phyloP scores from a whole-genome alignment of 2,888 invertebrate species.

The Cataglyphis altisquamis region DNA sequence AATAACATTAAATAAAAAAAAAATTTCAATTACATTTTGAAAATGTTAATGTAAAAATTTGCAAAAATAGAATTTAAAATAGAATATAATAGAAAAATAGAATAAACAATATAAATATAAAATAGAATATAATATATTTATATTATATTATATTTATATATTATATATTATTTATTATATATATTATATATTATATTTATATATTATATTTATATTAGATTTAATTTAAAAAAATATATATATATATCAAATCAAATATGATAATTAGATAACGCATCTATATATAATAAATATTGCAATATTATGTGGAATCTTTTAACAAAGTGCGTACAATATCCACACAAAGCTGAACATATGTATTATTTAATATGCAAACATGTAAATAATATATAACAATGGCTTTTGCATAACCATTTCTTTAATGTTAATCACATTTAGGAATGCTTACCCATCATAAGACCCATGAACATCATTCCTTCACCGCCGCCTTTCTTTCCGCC shows the following conservation, averaged over 20 bases:
- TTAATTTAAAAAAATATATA: neutral
- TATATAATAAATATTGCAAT: neutral
- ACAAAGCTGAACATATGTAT: neutral
- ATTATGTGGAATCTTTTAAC: neutral
- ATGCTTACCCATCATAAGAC: constrained; percentile 90
- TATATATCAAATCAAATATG: neutral
- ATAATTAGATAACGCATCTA: neutral
- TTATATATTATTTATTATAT: too few species aligned
- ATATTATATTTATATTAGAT: neutral
- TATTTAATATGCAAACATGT: neutral
- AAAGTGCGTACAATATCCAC: neutral
- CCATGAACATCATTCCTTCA: constrained; percentile 88
- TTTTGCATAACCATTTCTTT: constrained; percentile 5
- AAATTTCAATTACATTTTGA: neutral
- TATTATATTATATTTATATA: too few species aligned
- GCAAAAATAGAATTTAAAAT: neutral
- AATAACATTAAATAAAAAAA: too few species aligned
- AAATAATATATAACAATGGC: neutral
- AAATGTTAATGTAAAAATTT: neutral
- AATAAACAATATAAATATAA: too few species aligned
- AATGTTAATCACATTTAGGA: neutral
- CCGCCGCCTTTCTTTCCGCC: constrained; percentile 87
- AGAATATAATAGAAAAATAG: too few species aligned
- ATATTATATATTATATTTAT: too few species aligned
- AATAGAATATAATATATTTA: too few species aligned